Evolutionary conservation across 37 sponge, comb jelly and placozoan genomes (phyloP).

Genomic region (Hexactinellida sp.): DNA sequence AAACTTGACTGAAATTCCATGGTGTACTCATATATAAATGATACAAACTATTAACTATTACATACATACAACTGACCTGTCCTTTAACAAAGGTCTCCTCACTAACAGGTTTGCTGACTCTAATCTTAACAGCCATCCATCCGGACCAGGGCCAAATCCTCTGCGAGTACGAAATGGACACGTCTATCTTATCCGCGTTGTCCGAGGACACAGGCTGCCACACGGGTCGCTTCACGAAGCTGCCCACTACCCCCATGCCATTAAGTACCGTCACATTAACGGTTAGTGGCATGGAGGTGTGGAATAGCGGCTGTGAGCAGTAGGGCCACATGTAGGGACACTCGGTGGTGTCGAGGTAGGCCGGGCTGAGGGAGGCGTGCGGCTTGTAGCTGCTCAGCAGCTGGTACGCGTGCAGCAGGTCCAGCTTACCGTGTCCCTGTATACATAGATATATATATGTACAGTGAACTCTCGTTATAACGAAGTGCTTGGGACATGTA

Average conservation of each 20-base stretch:
- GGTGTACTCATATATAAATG: no score
- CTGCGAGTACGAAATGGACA: slow-evolving; percentile 66
- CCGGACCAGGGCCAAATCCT: slow-evolving; percentile 99
- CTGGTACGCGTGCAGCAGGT: slow-evolving; percentile 76
- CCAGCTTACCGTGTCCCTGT: slow-evolving; percentile 74
- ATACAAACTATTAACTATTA: no score
- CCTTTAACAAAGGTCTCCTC: slow-evolving; percentile 34
- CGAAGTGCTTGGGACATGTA: no score
- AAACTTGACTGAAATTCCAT: no score
- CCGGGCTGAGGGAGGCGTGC: slow-evolving; percentile 78
- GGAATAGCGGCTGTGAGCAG: slow-evolving; percentile 93
- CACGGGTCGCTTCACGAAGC: slow-evolving; percentile 56
- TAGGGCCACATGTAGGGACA: slow-evolving; percentile 99
- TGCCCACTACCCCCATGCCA: slow-evolving; percentile 90
- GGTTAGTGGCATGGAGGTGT: slow-evolving; percentile 65
- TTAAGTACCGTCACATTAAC: slow-evolving; percentile 96
- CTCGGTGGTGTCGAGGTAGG: slow-evolving; percentile 83
- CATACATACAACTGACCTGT: no score
- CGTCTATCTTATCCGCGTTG: slow-evolving; percentile 57
- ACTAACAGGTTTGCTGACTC: slow-evolving; percentile 45
- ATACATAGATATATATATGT: background rate
- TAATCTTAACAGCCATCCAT: slow-evolving; percentile 62
- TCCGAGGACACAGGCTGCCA: slow-evolving; percentile 69
- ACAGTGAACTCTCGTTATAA: no score
- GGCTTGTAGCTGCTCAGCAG: slow-evolving; percentile 57